Conservation (phyloP, 2,888 invertebrate species). For the Mythimna ferrago region DNA sequence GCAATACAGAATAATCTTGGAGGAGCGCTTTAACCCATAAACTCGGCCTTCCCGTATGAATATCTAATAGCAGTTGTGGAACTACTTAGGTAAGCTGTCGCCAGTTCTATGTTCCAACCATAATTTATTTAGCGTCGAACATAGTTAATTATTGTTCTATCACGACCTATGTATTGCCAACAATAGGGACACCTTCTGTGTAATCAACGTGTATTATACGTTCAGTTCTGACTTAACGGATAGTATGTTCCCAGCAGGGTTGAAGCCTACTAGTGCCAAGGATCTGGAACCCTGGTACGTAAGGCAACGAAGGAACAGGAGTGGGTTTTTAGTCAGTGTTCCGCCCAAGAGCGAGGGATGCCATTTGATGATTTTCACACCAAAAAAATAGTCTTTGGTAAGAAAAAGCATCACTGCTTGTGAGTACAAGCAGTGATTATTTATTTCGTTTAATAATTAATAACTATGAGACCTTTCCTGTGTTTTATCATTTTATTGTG, state of each 20-base stretch:
- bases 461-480: background rate
- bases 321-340: no score
- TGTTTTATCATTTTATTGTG: slow-evolving; percentile 20
- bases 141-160: slow-evolving; percentile 63
- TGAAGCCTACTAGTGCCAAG: no score
- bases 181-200: slow-evolving; percentile 20
- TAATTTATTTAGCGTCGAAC: slow-evolving; percentile 69
- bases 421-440: background rate
- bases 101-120: slow-evolving; percentile 59
- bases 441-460: slow-evolving; percentile 19
- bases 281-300: background rate
- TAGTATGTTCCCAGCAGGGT: background rate
- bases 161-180: slow-evolving; percentile 23
- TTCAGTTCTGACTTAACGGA: background rate
- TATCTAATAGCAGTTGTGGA: slow-evolving; percentile 67
- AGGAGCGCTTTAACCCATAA: slow-evolving; percentile 59
- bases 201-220: slow-evolving; percentile 23
- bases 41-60: slow-evolving; percentile 67
- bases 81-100: slow-evolving; percentile 68
- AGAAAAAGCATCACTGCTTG: no score
- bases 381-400: no score
- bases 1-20: slow-evolving; percentile 57
- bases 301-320: no score
- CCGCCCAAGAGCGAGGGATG: no score
- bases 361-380: no score